Percentiles rank a stretch among this genome's conserved stretches.
phyloP scores from a whole-genome alignment of 2,888 invertebrate genomes.

The Volucella inflata region DNA sequence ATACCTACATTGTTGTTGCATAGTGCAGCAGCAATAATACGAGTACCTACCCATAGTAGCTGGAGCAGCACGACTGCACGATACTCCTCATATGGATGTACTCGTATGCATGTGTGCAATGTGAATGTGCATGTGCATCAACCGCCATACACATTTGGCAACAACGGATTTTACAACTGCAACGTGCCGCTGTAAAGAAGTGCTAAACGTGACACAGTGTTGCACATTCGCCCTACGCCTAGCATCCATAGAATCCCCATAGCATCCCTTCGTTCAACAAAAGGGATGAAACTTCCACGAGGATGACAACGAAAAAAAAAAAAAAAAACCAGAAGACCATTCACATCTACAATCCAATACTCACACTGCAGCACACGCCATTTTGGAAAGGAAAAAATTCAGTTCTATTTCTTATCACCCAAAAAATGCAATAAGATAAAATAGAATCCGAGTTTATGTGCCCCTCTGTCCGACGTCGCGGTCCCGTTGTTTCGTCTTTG shows the following conservation, averaged over 20 bases:
- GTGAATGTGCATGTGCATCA: no score
- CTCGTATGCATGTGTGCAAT: background rate
- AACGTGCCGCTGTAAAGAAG: slow-evolving; percentile 74
- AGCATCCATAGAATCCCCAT: background rate
- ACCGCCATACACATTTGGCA: slow-evolving; percentile 1
- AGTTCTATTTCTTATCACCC: slow-evolving; percentile 73
- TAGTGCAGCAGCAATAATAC: background rate
- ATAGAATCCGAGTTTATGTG: slow-evolving; percentile 66
- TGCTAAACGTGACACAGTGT: slow-evolving; percentile 76
- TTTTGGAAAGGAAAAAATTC: slow-evolving; percentile 38
- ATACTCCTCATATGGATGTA: slow-evolving; percentile 11
- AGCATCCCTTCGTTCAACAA: slow-evolving; percentile 12
- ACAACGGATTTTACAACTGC: slow-evolving; percentile 70
- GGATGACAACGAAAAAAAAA: slow-evolving; percentile 16
- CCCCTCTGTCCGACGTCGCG: slow-evolving; percentile 26
- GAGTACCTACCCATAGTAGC: no score
- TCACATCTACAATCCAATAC: slow-evolving; percentile 50
- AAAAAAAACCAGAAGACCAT: slow-evolving; percentile 16
- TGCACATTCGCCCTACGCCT: slow-evolving; percentile 62
- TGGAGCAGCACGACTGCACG: background rate
- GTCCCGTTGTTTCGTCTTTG: slow-evolving; percentile 56
- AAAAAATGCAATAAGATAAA: slow-evolving; percentile 73
- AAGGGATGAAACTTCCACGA: slow-evolving; percentile 37
- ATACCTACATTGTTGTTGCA: slow-evolving; percentile 6
- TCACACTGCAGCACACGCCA: slow-evolving; percentile 59